These are phyloP conservation scores for Syngnathus typhle DNA, from an alignment of 2,113 vertebrate genomes.

Conservation along the genomic window DNA sequence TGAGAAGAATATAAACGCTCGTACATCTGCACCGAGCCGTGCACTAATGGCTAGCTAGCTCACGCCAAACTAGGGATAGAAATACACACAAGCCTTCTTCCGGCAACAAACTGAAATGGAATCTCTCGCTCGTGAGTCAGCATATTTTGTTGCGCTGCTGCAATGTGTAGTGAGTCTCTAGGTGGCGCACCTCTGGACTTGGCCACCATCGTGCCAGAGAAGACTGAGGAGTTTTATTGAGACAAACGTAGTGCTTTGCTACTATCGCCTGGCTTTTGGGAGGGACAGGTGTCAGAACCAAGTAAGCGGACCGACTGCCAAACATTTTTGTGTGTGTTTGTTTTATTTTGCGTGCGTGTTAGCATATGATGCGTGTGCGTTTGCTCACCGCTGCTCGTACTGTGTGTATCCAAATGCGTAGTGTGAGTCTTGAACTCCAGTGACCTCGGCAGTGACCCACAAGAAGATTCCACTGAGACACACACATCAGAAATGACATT, in stretches of 20 bases:
- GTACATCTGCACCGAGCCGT: conserved; percentile 42
- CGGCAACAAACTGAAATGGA: too few relatives aligned
- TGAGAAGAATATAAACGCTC: conserved; percentile 58
- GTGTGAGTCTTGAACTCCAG: conserved; percentile 46
- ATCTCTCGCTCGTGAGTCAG: too few relatives aligned
- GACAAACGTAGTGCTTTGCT: not conserved
- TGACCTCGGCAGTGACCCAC: conserved; percentile 58
- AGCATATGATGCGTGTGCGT: not conserved
- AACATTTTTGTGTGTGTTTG: not conserved
- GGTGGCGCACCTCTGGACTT: conserved; percentile 23
- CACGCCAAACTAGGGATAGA: conserved; percentile 28
- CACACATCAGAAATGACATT: conserved; percentile 1
- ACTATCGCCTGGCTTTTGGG: not conserved
- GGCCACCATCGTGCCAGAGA: not conserved
- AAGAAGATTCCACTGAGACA: conserved; percentile 61
- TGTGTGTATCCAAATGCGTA: not conserved
- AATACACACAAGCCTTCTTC: not conserved
- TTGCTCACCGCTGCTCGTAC: not conserved
- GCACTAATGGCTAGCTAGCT: conserved; percentile 42
- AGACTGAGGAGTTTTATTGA: not conserved
- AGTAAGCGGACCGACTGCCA: not conserved
- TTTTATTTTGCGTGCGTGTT: too few relatives aligned
- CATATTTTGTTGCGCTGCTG: too few relatives aligned
- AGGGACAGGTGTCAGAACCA: not conserved
- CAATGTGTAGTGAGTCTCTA: too few relatives aligned